Evolutionary conservation across 2,797 vertebrate genomes (phyloP), one percentile per base, ranked within the genome.

Genomic region (Poecile montanus): DNA sequence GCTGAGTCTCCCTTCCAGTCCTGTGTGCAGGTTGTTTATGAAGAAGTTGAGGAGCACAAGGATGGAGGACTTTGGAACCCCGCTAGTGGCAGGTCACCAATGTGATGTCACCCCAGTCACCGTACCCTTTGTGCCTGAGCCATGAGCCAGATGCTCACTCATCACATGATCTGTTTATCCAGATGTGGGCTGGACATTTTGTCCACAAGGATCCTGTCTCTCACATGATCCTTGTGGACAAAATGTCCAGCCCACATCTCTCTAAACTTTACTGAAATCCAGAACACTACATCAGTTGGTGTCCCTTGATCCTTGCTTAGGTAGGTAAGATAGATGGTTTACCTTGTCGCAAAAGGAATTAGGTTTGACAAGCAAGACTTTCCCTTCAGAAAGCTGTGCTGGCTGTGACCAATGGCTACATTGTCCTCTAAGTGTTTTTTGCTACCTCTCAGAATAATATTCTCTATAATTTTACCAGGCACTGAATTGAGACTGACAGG

Each of bases 11-110:
- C 14, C 8, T 78, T 27, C 6, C 9, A 42, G 15, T 50, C 22
- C 13, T 44, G 15, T 0, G 0, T 71, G 7, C 13, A 56, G 10
- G 3, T 34, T 2, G 2, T 32, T 22, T 42, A 36, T 44, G 36
- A 42, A 56, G 30, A 19, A 32, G 11, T 27, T 34, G 18, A 36
- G 44, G 18, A 72, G 36, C 19, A 14, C 44, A 1, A 26, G 50
- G 16, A 57, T 15, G 40, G 42, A 70, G 56, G 3, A 29, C 56
- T 40, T 6, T 10, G 8, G 30, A 42, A 7, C 7, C 32, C 32
- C 8, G 5, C 7, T 6, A 50, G 27, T 38, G 32, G 25, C 38
- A 65, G 27, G 20, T 30, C 16, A 11, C 38, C 53, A 66, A 23
- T 3, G 0, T 53, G 38, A 18, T 66, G 29, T 53, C 38, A n/a